Conservation (phyloP, 53 echinoderm and acorn worm species). For the Echinarachnius parma region DNA sequence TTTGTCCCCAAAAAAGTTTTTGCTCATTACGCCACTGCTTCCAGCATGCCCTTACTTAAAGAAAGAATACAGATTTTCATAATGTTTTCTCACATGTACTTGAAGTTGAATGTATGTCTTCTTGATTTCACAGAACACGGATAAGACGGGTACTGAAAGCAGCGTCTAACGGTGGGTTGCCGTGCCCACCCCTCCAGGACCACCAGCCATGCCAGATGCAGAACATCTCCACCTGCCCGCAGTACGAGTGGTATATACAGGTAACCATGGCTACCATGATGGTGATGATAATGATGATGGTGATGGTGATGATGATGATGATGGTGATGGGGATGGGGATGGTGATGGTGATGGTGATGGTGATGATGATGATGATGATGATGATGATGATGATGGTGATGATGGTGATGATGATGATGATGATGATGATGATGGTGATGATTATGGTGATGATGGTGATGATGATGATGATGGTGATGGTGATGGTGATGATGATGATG, state of each 20-base stretch:
- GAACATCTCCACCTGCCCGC: conserved; percentile 62
- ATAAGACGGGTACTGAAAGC: conserved; percentile 60
- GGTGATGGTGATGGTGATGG: neutral
- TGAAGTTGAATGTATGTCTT: too few relatives aligned
- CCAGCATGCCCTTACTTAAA: too few relatives aligned
- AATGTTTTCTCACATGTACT: too few relatives aligned
- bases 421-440: conserved; percentile 7
- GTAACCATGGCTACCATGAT: conserved; percentile 26
- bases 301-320: conserved; percentile 9
- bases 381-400: conserved; percentile 6
- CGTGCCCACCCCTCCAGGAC: conserved; percentile 68
- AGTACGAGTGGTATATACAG: conserved; percentile 74
- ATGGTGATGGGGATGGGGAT: conserved; percentile 14
- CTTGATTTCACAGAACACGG: conserved; percentile 31
- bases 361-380: neutral
- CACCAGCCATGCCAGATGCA: conserved; percentile 51
- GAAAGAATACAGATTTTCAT: too few relatives aligned
- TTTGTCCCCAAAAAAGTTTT: too few relatives aligned
- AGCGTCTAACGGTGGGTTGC: conserved; percentile 79
- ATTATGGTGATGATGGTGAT: neutral
- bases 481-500: conserved; percentile 10
- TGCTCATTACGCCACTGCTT: too few relatives aligned
- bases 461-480: conserved; percentile 6
- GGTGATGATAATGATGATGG: conserved; percentile 1
- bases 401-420: conserved; percentile 4